A percentile compares a stretch with the other conserved stretches of the same genome.
These are phyloP conservation scores for Laspeyria flexula DNA, from an alignment of 2,888 invertebrate genomes.

Conservation along the genomic window DNA sequence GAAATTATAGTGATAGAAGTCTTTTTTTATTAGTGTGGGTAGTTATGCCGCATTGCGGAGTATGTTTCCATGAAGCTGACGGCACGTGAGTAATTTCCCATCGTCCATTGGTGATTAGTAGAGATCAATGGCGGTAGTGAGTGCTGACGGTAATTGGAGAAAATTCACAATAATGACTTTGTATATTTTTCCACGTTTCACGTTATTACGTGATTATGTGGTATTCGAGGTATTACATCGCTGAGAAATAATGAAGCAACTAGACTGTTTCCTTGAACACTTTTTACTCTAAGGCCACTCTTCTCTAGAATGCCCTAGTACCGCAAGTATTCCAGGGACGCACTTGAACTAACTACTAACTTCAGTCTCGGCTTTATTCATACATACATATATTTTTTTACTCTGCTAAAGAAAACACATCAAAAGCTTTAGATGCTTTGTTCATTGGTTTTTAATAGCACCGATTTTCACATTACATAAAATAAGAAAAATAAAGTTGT, in stretches of 20 bases:
- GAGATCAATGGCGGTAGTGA: conserved; percentile 38
- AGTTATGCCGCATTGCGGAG: conserved; percentile 47
- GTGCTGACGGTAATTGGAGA: conserved; percentile 40
- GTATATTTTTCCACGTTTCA: conserved; percentile 42
- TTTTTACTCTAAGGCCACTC: neutral
- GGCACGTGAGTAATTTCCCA: conserved; percentile 43
- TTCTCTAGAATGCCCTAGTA: neutral
- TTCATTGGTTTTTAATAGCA: neutral
- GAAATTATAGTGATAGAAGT: conserved; percentile 1
- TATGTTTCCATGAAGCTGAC: conserved; percentile 41
- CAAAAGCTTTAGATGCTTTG: neutral
- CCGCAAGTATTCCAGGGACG: neutral
- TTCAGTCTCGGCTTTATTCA: neutral
- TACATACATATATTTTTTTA: neutral
- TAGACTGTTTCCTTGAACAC: conserved; percentile 10
- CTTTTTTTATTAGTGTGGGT: conserved; percentile 11
- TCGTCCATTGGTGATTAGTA: conserved; percentile 34
- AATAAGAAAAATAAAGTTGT: neutral
- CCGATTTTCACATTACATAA: neutral
- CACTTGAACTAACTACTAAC: neutral
- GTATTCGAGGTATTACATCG: conserved; percentile 5
- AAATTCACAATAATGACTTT: conserved; percentile 38
- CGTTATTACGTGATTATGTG: conserved; percentile 22
- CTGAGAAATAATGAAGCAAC: neutral
- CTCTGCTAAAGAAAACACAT: neutral